phyloP scores from a whole-genome alignment of 2,797 vertebrate genomes.

The Cynopterus sphinx region DNA sequence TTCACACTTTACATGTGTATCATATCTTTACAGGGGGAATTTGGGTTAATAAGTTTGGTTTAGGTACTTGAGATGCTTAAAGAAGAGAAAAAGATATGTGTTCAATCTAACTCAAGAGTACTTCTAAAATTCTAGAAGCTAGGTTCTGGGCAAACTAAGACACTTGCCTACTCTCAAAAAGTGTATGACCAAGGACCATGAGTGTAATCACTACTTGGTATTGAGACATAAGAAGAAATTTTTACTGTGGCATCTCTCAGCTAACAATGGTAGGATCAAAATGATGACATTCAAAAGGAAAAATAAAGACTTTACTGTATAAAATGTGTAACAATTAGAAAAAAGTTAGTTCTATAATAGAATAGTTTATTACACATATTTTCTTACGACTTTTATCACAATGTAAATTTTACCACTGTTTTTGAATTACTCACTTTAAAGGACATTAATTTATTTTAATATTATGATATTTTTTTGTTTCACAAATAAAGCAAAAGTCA shows the following conservation, averaged over 20 bases:
- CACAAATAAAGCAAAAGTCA: background rate
- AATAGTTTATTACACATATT: background rate
- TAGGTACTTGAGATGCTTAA: background rate
- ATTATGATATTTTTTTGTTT: background rate
- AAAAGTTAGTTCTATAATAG: background rate
- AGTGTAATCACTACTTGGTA: background rate
- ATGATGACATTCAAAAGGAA: background rate
- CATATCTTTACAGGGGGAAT: background rate
- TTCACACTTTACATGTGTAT: background rate
- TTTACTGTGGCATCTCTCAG: background rate
- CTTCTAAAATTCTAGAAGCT: background rate
- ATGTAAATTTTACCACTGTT: background rate
- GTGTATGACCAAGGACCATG: background rate
- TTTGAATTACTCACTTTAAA: background rate
- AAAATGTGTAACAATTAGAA: background rate
- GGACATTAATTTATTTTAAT: background rate
- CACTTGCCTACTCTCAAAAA: background rate
- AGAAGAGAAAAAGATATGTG: background rate
- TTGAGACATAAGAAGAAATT: background rate
- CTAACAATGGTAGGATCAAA: background rate
- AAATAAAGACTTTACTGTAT: background rate
- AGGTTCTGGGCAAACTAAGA: background rate
- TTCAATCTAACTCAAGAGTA: slow-evolving; percentile 18
- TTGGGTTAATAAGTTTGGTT: background rate
- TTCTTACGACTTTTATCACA: background rate